Evolutionary conservation across 2,797 vertebrate species (phyloP).

Genomic region (Gymnopithys bicolor): DNA sequence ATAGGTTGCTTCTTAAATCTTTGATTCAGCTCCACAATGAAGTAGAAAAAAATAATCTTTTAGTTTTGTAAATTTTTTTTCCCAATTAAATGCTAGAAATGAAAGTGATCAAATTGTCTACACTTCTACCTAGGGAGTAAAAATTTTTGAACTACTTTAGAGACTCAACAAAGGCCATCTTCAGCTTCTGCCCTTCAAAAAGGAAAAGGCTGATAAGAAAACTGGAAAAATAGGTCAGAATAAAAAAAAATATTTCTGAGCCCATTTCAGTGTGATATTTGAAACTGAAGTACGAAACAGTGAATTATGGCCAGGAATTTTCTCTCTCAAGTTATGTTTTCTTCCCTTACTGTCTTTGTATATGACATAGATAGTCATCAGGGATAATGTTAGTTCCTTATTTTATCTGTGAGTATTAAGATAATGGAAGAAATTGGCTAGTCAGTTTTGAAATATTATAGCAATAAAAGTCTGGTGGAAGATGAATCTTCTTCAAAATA

Average conservation of each 20-base stretch:
- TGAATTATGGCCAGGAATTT: constrained; percentile 51
- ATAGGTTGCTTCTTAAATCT: background rate
- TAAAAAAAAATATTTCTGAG: background rate
- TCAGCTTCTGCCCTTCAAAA: background rate
- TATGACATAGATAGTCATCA: constrained; percentile 55
- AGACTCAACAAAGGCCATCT: background rate
- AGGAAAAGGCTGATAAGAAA: background rate
- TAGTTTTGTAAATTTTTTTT: background rate
- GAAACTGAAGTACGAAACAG: constrained; percentile 18
- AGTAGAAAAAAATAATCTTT: background rate
- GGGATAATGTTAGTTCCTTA: constrained; percentile 52
- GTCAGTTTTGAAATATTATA: constrained; percentile 75
- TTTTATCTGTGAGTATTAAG: constrained; percentile 65
- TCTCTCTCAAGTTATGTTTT: constrained; percentile 1
- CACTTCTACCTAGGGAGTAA: background rate
- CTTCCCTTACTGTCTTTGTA: background rate
- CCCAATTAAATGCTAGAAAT: background rate
- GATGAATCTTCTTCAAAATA: constrained; percentile 67
- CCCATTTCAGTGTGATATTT: background rate
- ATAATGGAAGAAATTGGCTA: constrained; percentile 70
- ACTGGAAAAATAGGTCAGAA: background rate
- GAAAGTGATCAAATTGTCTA: background rate
- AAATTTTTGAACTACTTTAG: background rate
- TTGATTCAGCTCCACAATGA: background rate
- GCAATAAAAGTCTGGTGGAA: constrained; percentile 63